Conservation (phyloP, 2,888 invertebrate genomes). For the Frankliniella fusca region DNA sequence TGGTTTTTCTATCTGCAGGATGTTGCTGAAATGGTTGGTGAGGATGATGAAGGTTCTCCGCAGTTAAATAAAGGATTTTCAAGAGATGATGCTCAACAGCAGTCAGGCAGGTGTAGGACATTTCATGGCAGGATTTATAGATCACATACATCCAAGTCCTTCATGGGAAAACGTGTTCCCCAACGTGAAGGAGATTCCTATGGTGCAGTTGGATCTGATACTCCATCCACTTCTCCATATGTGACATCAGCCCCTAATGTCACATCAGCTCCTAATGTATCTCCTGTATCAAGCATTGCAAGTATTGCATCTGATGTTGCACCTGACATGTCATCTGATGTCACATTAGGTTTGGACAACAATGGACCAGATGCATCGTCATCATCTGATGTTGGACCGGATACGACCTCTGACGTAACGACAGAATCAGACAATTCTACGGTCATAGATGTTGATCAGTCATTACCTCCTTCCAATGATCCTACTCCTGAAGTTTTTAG, state of each 20-base stretch:
- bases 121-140: no score
- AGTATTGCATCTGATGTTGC: slow-evolving; percentile 9
- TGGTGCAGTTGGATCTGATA: no score
- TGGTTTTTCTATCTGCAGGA: slow-evolving; percentile 11
- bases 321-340: not conserved
- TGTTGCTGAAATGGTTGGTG: not conserved
- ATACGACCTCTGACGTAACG: not conserved
- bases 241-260: not conserved
- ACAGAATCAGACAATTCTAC: not conserved
- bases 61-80: not conserved
- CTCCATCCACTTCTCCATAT: not conserved
- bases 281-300: not conserved
- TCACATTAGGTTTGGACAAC: not conserved
- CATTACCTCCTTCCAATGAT: not conserved
- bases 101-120: no score
- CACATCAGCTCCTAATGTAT: not conserved
- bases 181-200: no score
- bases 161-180: no score
- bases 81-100: no score
- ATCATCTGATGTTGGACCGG: not conserved
- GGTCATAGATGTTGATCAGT: slow-evolving; percentile 10
- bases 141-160: no score
- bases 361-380: not conserved
- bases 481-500: not conserved
- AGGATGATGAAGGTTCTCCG: not conserved